Percentiles rank a stretch among this genome's conserved stretches.
phyloP scores from a whole-genome alignment of 1,140 invertebrate species.

The Batillaria attramentaria region DNA sequence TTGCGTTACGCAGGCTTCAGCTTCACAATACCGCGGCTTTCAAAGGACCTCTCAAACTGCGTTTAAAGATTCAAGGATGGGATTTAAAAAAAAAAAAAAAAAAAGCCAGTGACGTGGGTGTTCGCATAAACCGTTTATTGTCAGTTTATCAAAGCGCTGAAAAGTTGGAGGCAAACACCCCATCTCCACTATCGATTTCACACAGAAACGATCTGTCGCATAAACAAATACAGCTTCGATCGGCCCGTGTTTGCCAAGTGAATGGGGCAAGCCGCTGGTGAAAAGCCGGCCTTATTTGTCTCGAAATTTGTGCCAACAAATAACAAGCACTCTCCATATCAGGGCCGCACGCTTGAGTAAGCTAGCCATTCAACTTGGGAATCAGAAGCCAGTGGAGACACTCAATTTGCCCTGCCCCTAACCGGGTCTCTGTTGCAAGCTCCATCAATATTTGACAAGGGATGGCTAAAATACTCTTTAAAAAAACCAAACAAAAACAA shows the following conservation, averaged over 20 bases:
- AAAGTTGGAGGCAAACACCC: neutral
- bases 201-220: neutral
- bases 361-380: neutral
- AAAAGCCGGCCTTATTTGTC: conserved; percentile 1
- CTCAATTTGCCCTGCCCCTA: too few species aligned
- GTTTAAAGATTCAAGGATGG: too few species aligned
- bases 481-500: too few species aligned
- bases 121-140: conserved; percentile 11
- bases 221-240: conserved; percentile 3
- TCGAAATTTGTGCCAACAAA: conserved; percentile 16
- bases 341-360: neutral
- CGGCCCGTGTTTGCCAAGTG: conserved; percentile 3
- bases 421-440: too few species aligned
- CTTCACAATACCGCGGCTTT: too few species aligned
- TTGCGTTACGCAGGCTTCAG: too few species aligned
- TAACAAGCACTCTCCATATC: neutral
- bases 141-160: neutral
- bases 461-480: too few species aligned
- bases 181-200: neutral
- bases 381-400: too few species aligned
- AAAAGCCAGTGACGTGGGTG: too few species aligned
- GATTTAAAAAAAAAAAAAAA: too few species aligned
- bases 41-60: too few species aligned
- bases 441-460: too few species aligned
- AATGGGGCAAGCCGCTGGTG: neutral